Conservation (phyloP, 64 coral and sea anemone species). For the Montipora efflorescens region DNA sequence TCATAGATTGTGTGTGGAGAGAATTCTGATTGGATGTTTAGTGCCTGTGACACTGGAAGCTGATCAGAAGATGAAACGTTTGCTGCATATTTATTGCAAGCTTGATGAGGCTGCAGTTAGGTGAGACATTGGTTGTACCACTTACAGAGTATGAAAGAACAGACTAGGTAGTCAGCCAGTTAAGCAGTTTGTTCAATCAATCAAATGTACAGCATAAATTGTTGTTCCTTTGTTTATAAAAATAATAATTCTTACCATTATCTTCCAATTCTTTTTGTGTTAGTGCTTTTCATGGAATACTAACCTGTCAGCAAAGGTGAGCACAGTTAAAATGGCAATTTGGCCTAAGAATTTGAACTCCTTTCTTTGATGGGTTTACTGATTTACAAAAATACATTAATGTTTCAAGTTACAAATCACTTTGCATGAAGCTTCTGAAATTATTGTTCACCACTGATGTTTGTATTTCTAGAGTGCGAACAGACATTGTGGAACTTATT, state of each 20-base stretch:
- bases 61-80: conserved; percentile 87
- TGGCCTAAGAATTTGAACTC: no score
- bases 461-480: conserved; percentile 13
- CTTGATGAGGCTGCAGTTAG: conserved; percentile 79
- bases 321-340: background rate
- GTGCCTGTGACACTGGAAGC: conserved; percentile 83
- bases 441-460: background rate
- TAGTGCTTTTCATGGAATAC: conserved; percentile 75
- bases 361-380: no score
- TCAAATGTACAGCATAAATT: background rate
- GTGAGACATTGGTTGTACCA: conserved; percentile 36
- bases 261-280: background rate
- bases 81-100: conserved; percentile 77
- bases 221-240: no score
- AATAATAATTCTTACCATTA: background rate
- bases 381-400: no score
- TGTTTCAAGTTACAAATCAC: no score
- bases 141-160: background rate
- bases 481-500: conserved; percentile 57
- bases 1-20: conserved; percentile 83
- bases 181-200: no score
- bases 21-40: conserved; percentile 89
- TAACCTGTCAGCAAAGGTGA: conserved; percentile 74
- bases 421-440: no score
- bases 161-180: background rate